These are phyloP conservation scores for Tachystola acroxantha DNA, from an alignment of 2,888 invertebrate species.

Conservation along the genomic window DNA sequence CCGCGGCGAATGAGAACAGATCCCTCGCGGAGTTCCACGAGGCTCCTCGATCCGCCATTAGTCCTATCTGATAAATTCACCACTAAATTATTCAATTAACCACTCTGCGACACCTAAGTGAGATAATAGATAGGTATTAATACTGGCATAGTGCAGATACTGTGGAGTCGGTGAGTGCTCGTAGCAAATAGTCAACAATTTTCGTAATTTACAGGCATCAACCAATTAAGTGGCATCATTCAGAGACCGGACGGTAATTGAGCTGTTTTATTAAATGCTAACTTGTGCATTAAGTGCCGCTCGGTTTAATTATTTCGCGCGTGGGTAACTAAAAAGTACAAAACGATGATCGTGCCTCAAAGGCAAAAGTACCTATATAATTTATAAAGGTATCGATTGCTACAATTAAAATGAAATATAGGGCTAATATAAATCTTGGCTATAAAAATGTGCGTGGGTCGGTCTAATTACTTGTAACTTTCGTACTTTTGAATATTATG, in stretches of 20 bases:
- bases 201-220: constrained; percentile 40
- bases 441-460: constrained; percentile 35
- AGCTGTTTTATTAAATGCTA: constrained; percentile 40
- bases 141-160: neutral
- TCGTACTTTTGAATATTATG: constrained; percentile 4
- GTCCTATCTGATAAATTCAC: constrained; percentile 19
- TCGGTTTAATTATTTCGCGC: constrained; percentile 26
- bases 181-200: constrained; percentile 40
- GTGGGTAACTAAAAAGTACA: constrained; percentile 20
- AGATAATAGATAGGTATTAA: constrained; percentile 1
- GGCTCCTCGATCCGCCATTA: constrained; percentile 1
- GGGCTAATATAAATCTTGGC: constrained; percentile 35
- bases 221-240: constrained; percentile 36
- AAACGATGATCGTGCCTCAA: constrained; percentile 21
- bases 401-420: constrained; percentile 51
- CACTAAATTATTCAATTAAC: constrained; percentile 24
- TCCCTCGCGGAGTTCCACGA: constrained; percentile 19
- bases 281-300: constrained; percentile 31
- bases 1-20: constrained; percentile 14
- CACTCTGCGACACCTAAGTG: constrained; percentile 7
- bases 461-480: constrained; percentile 22
- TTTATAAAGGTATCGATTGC: constrained; percentile 42
- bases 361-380: constrained; percentile 20
- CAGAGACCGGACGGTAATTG: constrained; percentile 44
- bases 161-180: constrained; percentile 8